These are phyloP conservation scores for Lophotriccus pileatus DNA, from an alignment of 2,797 vertebrate species.

Conservation along the genomic window DNA sequence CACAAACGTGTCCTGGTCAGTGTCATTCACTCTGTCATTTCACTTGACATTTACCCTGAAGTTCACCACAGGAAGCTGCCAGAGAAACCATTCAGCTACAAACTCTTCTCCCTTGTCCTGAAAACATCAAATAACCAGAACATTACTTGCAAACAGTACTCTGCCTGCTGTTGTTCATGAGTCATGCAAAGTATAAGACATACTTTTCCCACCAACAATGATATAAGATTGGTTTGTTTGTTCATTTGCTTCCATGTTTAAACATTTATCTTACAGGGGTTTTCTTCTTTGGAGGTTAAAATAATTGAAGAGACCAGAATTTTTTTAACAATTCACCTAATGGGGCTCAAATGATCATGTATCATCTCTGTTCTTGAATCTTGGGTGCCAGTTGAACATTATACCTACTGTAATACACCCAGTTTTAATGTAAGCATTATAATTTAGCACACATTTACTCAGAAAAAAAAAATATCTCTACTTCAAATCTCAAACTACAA, in stretches of 20 bases:
- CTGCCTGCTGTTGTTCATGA: not conserved
- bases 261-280: not conserved
- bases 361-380: not conserved
- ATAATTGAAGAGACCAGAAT: not conserved
- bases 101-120: not conserved
- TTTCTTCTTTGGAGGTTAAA: conserved; percentile 13
- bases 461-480: not conserved
- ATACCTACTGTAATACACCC: not conserved
- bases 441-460: conserved; percentile 8
- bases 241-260: not conserved
- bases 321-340: not conserved
- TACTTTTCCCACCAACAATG: not conserved
- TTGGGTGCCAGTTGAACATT: not conserved
- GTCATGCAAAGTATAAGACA: not conserved
- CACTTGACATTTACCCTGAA: not conserved
- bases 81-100: conserved; percentile 2
- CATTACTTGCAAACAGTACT: not conserved
- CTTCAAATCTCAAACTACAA: not conserved
- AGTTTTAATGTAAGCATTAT: not conserved
- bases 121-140: not conserved
- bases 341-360: not conserved
- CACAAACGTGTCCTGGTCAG: not conserved
- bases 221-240: not conserved
- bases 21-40: not conserved
- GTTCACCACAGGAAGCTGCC: conserved; percentile 8